Conservation (phyloP, 2,797 vertebrate species). For the Spinus olivaceus region DNA sequence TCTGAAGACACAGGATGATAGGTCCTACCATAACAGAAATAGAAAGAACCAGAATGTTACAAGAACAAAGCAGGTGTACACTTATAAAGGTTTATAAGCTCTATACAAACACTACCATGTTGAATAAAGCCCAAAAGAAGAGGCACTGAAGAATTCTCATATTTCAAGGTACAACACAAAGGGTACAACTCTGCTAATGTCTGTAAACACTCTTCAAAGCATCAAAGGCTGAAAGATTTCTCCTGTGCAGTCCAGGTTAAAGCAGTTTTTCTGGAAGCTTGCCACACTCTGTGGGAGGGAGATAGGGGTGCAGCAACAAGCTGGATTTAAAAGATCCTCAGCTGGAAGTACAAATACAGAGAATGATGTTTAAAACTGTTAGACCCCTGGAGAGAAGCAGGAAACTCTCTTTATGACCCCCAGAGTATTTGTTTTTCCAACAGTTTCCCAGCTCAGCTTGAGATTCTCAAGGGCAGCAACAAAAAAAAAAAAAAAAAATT, state of each 20-base stretch:
- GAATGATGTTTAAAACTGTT: slow-evolving; percentile 57
- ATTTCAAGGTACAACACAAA: not conserved
- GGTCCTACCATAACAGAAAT: not conserved
- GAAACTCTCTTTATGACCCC: slow-evolving; percentile 60
- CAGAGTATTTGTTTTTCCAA: slow-evolving; percentile 66
- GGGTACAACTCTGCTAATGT: not conserved
- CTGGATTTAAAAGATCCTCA: slow-evolving; percentile 49
- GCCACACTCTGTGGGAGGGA: slow-evolving; percentile 4
- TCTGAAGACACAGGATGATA: not conserved
- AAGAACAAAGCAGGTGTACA: not conserved
- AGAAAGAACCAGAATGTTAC: not conserved
- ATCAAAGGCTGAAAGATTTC: not conserved
- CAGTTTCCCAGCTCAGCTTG: slow-evolving; percentile 50
- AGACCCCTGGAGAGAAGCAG: slow-evolving; percentile 47
- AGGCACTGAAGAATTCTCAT: not conserved
- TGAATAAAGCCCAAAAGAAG: slow-evolving; percentile 1
- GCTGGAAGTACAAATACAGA: slow-evolving; percentile 54
- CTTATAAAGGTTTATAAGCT: not conserved
- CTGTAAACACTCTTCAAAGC: slow-evolving; percentile 35
- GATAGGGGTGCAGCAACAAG: not conserved
- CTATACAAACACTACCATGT: not conserved
- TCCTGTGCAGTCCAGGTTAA: slow-evolving; percentile 9
- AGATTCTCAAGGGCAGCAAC: slow-evolving; percentile 44
- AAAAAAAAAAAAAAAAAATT: slow-evolving; percentile 39
- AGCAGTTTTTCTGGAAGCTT: slow-evolving; percentile 26